These are phyloP conservation scores for Semotilus atromaculatus DNA, from an alignment of 2,797 vertebrate species.

Conservation along the genomic window DNA sequence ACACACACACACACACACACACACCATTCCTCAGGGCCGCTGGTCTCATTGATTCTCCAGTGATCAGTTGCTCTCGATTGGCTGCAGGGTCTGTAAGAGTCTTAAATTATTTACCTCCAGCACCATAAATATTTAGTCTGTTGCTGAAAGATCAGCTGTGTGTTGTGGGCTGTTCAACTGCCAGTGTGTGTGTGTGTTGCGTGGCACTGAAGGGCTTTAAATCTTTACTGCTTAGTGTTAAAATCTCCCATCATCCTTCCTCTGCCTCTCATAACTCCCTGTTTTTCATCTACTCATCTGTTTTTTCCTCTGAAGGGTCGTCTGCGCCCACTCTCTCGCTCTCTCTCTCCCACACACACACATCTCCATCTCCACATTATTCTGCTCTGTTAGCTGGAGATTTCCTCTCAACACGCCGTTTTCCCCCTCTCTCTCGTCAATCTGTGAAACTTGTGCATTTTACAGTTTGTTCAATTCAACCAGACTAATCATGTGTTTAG, in stretches of 20 bases:
- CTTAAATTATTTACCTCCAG: constrained; percentile 29
- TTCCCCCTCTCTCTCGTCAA: not conserved
- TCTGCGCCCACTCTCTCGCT: constrained; percentile 10
- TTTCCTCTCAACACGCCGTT: constrained; percentile 17
- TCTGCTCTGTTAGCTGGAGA: not conserved
- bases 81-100: constrained; percentile 17
- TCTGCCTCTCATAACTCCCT: constrained; percentile 5
- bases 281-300: constrained; percentile 13
- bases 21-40: not conserved
- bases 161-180: not conserved
- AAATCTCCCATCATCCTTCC: constrained; percentile 38
- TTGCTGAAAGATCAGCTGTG: constrained; percentile 33
- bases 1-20: not conserved
- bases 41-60: not conserved
- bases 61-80: not conserved
- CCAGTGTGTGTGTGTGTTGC: not conserved
- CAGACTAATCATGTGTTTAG: not conserved
- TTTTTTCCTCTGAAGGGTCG: constrained; percentile 32
- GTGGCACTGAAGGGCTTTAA: constrained; percentile 12
- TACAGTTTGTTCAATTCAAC: not conserved
- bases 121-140: constrained; percentile 41
- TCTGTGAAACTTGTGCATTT: not conserved
- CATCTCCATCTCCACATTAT: not conserved
- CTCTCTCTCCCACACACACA: not conserved
- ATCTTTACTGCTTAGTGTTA: constrained; percentile 35